Percentiles rank a stretch among this genome's conserved stretches.
phyloP scores from a whole-genome alignment of 2,888 invertebrate species.

The Amiota minor region DNA sequence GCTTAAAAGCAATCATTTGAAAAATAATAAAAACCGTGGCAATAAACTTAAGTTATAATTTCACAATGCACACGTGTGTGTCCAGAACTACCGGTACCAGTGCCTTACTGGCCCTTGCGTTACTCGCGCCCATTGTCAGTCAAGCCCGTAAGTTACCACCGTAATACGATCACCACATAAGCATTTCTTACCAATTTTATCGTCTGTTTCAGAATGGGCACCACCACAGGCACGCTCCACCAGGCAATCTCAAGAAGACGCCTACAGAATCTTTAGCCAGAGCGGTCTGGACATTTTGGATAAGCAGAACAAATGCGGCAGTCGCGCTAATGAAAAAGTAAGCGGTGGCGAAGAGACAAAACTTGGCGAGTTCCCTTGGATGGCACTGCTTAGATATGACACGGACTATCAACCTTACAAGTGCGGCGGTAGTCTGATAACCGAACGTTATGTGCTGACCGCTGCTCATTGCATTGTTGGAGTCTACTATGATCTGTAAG shows the following conservation, averaged over 20 bases:
- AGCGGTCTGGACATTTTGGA: constrained; percentile 12
- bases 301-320: constrained; percentile 75
- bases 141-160: not conserved
- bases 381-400: constrained; percentile 81
- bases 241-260: not conserved
- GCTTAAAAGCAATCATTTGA: too few relatives aligned
- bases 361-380: constrained; percentile 83
- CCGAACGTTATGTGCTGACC: constrained; percentile 63
- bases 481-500: constrained; percentile 51
- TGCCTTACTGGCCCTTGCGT: not conserved
- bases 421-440: constrained; percentile 69
- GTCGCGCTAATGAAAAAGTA: constrained; percentile 76
- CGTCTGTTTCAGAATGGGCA: not conserved
- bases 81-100: not conserved
- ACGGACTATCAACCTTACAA: constrained; percentile 66
- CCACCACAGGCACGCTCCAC: not conserved
- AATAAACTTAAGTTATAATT: too few relatives aligned
- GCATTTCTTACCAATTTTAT: not conserved
- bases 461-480: constrained; percentile 66
- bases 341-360: constrained; percentile 78
- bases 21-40: too few relatives aligned
- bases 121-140: not conserved
- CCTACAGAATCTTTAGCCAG: not conserved
- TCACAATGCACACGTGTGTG: not conserved
- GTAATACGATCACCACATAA: not conserved